Evolutionary conservation across 2,113 vertebrate genomes (phyloP).

Genomic region (Saguinus midas): DNA sequence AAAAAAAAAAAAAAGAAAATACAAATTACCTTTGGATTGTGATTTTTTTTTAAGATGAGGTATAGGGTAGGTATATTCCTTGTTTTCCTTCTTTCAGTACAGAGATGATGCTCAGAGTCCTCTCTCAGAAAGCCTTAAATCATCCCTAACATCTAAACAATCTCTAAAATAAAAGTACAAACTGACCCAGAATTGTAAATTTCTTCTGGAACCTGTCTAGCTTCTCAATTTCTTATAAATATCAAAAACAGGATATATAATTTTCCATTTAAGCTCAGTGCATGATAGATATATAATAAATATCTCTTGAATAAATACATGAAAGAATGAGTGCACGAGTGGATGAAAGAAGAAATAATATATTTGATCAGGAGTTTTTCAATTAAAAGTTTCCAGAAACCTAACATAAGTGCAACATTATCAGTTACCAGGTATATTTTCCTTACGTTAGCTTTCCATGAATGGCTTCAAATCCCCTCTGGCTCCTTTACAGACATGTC

Average conservation of each 20-base stretch:
- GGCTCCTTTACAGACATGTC: neutral
- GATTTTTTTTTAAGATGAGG: neutral
- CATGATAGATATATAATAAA: neutral
- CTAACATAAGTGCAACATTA: neutral
- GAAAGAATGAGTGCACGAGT: neutral
- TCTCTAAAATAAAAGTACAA: neutral
- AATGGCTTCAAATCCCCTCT: neutral
- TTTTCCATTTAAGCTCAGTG: neutral
- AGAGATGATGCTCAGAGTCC: neutral
- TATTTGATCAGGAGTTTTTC: neutral
- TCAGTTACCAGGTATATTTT: neutral
- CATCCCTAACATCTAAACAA: neutral
- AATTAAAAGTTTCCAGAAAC: neutral
- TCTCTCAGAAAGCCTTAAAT: neutral
- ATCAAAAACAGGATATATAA: neutral
- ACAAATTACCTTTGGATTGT: neutral
- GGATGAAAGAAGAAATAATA: neutral
- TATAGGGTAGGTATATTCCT: neutral
- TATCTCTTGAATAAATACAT: neutral
- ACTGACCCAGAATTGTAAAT: neutral
- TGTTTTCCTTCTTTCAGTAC: neutral
- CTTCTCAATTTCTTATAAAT: constrained; percentile 21
- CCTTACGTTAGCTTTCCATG: neutral
- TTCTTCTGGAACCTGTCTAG: neutral
- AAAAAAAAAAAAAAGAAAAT: too few species aligned